phyloP scores from a whole-genome alignment of 1,140 invertebrate genomes.

The Holotrichia oblita region DNA sequence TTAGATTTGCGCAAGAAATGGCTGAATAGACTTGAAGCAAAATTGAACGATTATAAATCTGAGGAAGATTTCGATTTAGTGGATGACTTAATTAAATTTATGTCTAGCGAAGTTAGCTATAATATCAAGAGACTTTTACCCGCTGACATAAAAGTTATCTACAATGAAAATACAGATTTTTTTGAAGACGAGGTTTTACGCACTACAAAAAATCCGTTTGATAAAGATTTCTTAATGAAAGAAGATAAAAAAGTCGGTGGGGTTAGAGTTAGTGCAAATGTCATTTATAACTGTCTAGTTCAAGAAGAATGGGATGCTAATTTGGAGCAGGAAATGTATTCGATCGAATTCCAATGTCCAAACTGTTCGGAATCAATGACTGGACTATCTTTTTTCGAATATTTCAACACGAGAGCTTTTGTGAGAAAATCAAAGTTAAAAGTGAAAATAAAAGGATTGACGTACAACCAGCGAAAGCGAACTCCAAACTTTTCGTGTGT shows the following conservation, averaged over 20 bases:
- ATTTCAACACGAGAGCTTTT: constrained; percentile 54
- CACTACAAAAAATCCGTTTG: constrained; percentile 76
- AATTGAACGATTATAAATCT: constrained; percentile 67
- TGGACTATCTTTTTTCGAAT: constrained; percentile 49
- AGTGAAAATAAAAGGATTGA: constrained; percentile 37
- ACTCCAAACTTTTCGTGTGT: constrained; percentile 78
- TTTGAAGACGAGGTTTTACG: constrained; percentile 55
- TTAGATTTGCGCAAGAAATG: constrained; percentile 81
- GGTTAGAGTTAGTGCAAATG: constrained; percentile 79
- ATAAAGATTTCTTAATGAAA: constrained; percentile 67
- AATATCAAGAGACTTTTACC: constrained; percentile 83
- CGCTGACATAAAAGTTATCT: constrained; percentile 85
- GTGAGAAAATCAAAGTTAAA: constrained; percentile 55
- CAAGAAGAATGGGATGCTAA: constrained; percentile 58
- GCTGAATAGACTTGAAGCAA: constrained; percentile 74
- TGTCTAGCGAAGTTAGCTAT: constrained; percentile 82
- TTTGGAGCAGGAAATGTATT: constrained; percentile 70
- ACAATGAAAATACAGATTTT: constrained; percentile 63
- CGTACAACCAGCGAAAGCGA: constrained; percentile 62
- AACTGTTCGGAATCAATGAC: constrained; percentile 48
- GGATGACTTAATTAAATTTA: constrained; percentile 78
- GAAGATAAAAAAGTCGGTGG: constrained; percentile 83
- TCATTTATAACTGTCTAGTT: constrained; percentile 86
- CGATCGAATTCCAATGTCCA: constrained; percentile 55
- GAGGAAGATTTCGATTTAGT: constrained; percentile 64